These are phyloP conservation scores for Listronotus bonariensis DNA, from an alignment of 1,140 invertebrate species.

Conservation along the genomic window DNA sequence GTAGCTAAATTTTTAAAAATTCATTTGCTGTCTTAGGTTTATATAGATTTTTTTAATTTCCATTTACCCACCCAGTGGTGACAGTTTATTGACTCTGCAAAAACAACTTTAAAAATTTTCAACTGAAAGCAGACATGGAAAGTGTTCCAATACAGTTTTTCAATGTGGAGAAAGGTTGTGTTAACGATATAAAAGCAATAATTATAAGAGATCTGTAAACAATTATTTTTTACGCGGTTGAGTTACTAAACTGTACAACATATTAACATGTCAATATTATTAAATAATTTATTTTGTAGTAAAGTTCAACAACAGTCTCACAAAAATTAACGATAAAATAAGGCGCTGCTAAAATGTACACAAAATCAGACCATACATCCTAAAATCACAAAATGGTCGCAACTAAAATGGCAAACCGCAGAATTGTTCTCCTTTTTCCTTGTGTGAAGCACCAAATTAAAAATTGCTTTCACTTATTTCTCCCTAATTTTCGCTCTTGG, in stretches of 20 bases:
- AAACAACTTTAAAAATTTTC: too few species aligned
- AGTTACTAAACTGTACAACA: constrained; percentile 32
- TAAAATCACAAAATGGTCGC: constrained; percentile 4
- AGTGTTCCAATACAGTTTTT: background rate
- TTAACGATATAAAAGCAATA: constrained; percentile 23
- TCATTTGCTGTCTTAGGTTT: too few species aligned
- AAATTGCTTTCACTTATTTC: too few species aligned
- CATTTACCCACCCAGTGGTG: too few species aligned
- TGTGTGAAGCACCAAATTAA: background rate
- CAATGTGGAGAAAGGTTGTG: constrained; percentile 16
- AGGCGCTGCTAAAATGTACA: constrained; percentile 24
- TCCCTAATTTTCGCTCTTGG: too few species aligned
- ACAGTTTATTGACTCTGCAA: too few species aligned
- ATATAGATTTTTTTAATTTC: too few species aligned
- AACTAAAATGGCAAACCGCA: background rate
- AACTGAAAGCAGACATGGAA: too few species aligned
- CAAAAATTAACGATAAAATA: constrained; percentile 39
- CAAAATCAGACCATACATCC: constrained; percentile 10
- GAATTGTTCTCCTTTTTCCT: background rate
- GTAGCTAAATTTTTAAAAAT: too few species aligned
- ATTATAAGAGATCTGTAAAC: constrained; percentile 36
- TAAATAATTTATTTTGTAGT: constrained; percentile 39
- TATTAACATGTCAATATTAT: constrained; percentile 36
- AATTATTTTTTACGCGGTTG: constrained; percentile 27
- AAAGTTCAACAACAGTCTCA: constrained; percentile 42